These are phyloP conservation scores for Acheta domesticus DNA, from an alignment of 2,888 invertebrate species.

Conservation along the genomic window DNA sequence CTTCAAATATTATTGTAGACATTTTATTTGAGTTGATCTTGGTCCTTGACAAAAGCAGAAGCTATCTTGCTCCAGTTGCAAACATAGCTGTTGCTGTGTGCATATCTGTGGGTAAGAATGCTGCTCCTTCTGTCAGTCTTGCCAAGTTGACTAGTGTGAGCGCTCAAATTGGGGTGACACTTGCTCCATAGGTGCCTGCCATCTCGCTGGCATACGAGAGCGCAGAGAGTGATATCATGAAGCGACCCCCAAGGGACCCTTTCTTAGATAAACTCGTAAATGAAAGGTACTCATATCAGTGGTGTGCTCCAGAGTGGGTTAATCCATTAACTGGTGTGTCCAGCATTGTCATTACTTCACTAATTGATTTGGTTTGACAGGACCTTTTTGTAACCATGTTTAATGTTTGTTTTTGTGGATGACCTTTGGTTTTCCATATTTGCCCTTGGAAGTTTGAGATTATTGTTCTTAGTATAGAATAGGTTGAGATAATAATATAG, in stretches of 20 bases:
- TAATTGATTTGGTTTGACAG: constrained; percentile 18
- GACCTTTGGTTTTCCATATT: neutral
- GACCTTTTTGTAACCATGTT: constrained; percentile 19
- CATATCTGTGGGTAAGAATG: neutral
- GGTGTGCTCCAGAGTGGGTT: constrained; percentile 19
- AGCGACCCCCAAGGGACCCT: constrained; percentile 53
- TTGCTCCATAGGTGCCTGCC: constrained; percentile 49
- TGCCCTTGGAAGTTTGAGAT: constrained; percentile 2
- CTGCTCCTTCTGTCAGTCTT: neutral
- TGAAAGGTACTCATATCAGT: constrained; percentile 46
- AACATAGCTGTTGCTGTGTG: neutral
- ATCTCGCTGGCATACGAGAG: constrained; percentile 57
- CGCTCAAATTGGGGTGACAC: constrained; percentile 1
- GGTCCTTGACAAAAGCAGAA: neutral
- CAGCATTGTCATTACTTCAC: neutral
- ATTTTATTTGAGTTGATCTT: neutral
- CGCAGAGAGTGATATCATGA: constrained; percentile 57
- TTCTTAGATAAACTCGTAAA: constrained; percentile 55
- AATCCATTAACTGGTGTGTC: neutral
- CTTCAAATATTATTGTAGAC: neutral
- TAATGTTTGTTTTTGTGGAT: neutral
- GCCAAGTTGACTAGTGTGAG: constrained; percentile 18
- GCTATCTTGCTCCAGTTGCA: neutral
- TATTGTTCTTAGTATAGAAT: neutral
- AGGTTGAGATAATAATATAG: neutral